Conservation (phyloP, 2,113 vertebrate genomes). For the Alaudala cheleensis region DNA sequence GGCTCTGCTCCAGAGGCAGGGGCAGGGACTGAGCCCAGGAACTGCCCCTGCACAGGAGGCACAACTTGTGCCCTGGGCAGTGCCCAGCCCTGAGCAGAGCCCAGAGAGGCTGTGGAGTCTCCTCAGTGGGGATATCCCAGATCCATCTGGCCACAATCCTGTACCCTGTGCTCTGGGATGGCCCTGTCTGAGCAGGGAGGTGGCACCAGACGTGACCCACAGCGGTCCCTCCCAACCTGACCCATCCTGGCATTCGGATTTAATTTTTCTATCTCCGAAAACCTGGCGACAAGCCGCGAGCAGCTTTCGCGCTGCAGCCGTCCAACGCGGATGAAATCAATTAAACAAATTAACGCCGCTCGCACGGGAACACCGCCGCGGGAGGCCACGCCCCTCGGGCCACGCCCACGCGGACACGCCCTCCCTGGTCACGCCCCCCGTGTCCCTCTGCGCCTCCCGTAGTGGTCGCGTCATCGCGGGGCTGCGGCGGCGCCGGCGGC, state of each 20-base stretch:
- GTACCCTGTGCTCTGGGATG: neutral
- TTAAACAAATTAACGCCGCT: neutral
- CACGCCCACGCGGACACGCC: accelerated
- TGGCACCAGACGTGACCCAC: neutral
- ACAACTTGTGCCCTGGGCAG: neutral
- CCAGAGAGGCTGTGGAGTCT: neutral
- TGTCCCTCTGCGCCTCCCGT: neutral
- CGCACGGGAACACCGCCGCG: accelerated
- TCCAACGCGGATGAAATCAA: neutral
- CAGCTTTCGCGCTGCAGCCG: neutral
- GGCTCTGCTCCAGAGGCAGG: neutral
- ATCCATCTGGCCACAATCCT: accelerated
- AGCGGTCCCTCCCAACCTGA: neutral
- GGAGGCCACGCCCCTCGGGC: accelerated
- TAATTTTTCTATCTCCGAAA: accelerated
- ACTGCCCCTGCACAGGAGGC: neutral
- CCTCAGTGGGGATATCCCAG: neutral
- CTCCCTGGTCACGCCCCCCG: accelerated
- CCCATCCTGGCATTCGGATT: accelerated
- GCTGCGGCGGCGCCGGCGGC: neutral
- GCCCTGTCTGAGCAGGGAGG: too few species aligned
- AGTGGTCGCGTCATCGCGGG: neutral
- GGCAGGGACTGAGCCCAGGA: neutral
- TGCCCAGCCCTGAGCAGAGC: neutral
- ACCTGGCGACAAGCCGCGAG: neutral